Conservation (phyloP, 2,888 invertebrate genomes). For the Clusia tigrina region DNA sequence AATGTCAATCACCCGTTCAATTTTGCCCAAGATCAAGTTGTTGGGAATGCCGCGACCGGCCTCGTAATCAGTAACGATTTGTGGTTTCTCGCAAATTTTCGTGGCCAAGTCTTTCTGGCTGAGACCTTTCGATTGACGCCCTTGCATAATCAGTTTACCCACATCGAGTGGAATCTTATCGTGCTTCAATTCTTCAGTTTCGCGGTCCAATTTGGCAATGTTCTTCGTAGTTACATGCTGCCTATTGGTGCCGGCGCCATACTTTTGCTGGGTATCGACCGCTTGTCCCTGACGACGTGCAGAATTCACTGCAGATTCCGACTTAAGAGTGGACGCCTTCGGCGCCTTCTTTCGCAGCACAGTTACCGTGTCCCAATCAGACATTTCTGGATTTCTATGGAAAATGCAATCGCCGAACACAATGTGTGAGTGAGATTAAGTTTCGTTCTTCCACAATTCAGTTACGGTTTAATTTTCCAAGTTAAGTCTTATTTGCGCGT, state of each 20-base stretch:
- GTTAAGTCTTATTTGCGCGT: too few species aligned
- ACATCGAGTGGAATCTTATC: constrained; percentile 87
- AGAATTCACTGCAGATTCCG: constrained; percentile 74
- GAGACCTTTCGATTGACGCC: constrained; percentile 88
- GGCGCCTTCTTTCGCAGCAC: constrained; percentile 91
- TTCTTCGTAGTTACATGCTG: constrained; percentile 97
- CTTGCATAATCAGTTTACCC: constrained; percentile 95
- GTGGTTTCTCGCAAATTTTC: constrained; percentile 97
- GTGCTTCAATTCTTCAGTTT: constrained; percentile 97
- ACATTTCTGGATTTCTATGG: constrained; percentile 55
- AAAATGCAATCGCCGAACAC: too few species aligned
- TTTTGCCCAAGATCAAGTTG: constrained; percentile 93
- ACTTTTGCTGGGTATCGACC: constrained; percentile 96
- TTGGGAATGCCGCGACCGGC: constrained; percentile 97
- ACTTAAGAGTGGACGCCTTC: constrained; percentile 88
- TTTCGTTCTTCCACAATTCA: too few species aligned
- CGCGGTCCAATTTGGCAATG: constrained; percentile 96
- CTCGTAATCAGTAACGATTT: constrained; percentile 96
- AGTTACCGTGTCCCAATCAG: constrained; percentile 91
- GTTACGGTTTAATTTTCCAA: too few species aligned
- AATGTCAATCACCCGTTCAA: constrained; percentile 92
- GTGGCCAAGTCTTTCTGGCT: constrained; percentile 99
- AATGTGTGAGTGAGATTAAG: too few species aligned
- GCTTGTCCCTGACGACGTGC: constrained; percentile 91
- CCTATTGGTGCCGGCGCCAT: constrained; percentile 96